Evolutionary conservation across 2,797 vertebrate genomes (phyloP), one percentile per base, ranked within the genome.

Genomic region (Phalloptychus januarius): DNA sequence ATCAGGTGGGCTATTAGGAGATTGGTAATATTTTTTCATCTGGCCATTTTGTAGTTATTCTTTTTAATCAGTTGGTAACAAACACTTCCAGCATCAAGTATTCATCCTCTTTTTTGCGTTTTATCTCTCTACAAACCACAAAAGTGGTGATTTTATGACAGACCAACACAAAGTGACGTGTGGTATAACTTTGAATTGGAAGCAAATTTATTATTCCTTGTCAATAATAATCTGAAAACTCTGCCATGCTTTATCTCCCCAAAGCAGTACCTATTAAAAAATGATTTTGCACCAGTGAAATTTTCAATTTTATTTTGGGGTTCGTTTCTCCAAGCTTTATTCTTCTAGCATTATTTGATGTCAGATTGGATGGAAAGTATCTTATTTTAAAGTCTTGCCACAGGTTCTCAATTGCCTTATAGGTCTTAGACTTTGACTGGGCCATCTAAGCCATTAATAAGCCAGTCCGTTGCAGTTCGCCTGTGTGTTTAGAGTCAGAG

Each of bases 11-110:
- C 79, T 48, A 67, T 78, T 33, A 52, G 69, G 74, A 54, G 58
- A 73, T 75, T 61, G 76, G 78, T 83, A 83, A 76, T 44, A 77
- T 50, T 56, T 56, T 56, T 28, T 28, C 4, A 58, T 15, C 54
- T 6, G n/a, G 1, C 12, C n/a, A 58, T 28, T 52, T 52, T 25
- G 20, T 25, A 52, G 8, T 52, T 25, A 25, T 18, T 23, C 8
- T 54, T 58, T 58, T 58, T 3, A 13, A 31, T 58, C 54, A 28
- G 31, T 5, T 13, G 54, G n/a, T 15, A 52, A 52, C 20, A 52
- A 25, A 52, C 50, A 28, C 11, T 58, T 58, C 12, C 25, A 58
- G 38, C 38, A n/a, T 52, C 23, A 69, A n/a, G 10, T 69, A 3
- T 69, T 69, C 12, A 42, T 12, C 67, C 40, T 23, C 42, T 13